Evolutionary conservation across 2,113 vertebrate species (phyloP), one percentile per base, ranked within the genome.

Genomic region (Colossoma macropomum): DNA sequence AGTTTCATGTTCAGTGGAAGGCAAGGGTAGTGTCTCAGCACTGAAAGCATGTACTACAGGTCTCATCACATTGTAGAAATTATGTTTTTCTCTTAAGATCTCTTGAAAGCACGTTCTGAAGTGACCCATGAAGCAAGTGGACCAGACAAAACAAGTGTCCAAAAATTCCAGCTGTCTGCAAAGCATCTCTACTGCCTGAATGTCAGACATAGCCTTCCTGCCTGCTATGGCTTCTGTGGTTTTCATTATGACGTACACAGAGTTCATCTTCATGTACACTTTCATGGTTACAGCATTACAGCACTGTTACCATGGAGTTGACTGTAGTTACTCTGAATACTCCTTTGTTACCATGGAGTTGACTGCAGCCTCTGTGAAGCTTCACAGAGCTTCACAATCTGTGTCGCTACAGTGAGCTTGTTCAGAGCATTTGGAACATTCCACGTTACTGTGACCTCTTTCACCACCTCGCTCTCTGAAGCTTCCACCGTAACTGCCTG

Each of bases 1-100:
- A 68, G 74, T 70, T 76, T 76, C 56, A 71, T 48, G 28, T 84
- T 73, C 68, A n/a, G 27, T 73, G 73, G 79, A 84, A 87, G 75
- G 77, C 77, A 45, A 68, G 15, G 41, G 28, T n/a, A 25, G 66
- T 56, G 63, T 85, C 75, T 72, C 28, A 59, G 12, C 75, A 59
- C 32, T 72, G 66, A 32, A 32, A 34, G 41, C 71, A 48, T n/a
- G 45, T 17, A 71, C 70, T 71, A 27, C 52, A 17, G 59, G 68
- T 72, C 72, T 34, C 3, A 50, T 59, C 4, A n/a, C 41, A 45
- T 45, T 9, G 10, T 45, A 82, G 17, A 41, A 54, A 73, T n/a
- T 38, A 54, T 45, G 10, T 25, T 80, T 62, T 76, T 2, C 62
- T 32, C 48, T 34, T 25, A 17, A 69, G 48, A 7, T 45, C 68